A percentile compares a stretch with the other conserved stretches of the same genome.
These are phyloP conservation scores for Heterocephalus glaber DNA, from an alignment of 2,113 vertebrate species.

Conservation along the genomic window DNA sequence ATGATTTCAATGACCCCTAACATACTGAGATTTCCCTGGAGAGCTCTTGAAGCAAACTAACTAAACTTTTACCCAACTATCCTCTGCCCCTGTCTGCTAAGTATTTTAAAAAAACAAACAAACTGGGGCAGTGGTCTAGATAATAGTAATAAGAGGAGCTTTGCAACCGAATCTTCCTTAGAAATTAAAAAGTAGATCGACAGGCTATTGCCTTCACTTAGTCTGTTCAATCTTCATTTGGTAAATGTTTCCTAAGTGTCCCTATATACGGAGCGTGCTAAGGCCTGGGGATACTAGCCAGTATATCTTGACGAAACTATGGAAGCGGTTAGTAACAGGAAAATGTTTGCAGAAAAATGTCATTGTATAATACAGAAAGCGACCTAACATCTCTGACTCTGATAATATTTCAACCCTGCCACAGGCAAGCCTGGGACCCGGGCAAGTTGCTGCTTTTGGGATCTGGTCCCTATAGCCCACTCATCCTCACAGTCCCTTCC, in stretches of 20 bases:
- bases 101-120: background rate
- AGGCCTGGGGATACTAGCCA: background rate
- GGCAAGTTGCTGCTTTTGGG: background rate
- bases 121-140: background rate
- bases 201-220: background rate
- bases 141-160: background rate
- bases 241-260: background rate
- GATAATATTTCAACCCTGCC: background rate
- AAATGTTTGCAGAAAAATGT: background rate
- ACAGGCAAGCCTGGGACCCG: background rate
- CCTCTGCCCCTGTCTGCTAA: background rate
- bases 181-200: background rate
- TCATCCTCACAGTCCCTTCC: background rate
- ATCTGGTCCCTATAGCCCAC: background rate
- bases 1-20: background rate
- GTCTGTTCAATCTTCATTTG: background rate
- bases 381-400: background rate
- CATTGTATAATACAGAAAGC: background rate
- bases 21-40: constrained; percentile 7
- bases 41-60: constrained; percentile 17
- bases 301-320: background rate
- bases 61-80: background rate
- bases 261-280: background rate
- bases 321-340: background rate
- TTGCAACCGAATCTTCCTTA: background rate